phyloP scores from a whole-genome alignment of 2,113 vertebrate species.

The Gobio gobio region DNA sequence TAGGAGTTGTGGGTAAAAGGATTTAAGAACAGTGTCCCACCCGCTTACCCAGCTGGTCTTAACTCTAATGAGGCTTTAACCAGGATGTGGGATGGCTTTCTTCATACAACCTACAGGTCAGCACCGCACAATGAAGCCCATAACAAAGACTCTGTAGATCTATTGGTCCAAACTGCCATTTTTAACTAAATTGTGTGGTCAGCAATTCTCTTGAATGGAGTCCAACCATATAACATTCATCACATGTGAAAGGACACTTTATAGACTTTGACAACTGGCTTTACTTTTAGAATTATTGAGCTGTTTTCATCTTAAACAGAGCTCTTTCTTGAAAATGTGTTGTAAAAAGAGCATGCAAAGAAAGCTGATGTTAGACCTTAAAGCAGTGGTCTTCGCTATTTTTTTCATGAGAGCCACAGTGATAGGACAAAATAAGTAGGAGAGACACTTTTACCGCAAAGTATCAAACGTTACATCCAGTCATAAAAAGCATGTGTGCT shows the following conservation, averaged over 20 bases:
- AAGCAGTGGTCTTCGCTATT: no score
- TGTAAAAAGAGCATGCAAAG: not conserved
- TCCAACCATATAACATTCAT: conserved; percentile 68
- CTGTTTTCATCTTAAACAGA: conserved; percentile 51
- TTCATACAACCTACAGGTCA: conserved; percentile 71
- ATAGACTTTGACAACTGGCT: conserved; percentile 52
- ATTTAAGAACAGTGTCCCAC: conserved; percentile 58
- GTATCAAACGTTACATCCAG: no score
- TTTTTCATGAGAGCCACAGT: no score
- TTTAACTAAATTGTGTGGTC: conserved; percentile 72
- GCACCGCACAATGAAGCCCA: conserved; percentile 73
- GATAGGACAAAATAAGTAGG: no score
- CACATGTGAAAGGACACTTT: conserved; percentile 65
- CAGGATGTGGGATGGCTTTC: conserved; percentile 76
- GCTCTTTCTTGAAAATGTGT: conserved; percentile 40
- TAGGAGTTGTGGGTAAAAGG: conserved; percentile 69
- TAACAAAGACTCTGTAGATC: conserved; percentile 72
- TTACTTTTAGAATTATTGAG: conserved; percentile 61
- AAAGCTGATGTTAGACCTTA: not conserved
- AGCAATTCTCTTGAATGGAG: conserved; percentile 69
- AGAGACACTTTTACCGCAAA: no score
- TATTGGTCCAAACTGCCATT: conserved; percentile 59
- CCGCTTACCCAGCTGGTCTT: conserved; percentile 66
- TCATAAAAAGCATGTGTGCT: no score
- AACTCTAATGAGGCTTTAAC: conserved; percentile 79